Evolutionary conservation across 2,797 vertebrate genomes (phyloP).

Genomic region (Eremophila alpestris): DNA sequence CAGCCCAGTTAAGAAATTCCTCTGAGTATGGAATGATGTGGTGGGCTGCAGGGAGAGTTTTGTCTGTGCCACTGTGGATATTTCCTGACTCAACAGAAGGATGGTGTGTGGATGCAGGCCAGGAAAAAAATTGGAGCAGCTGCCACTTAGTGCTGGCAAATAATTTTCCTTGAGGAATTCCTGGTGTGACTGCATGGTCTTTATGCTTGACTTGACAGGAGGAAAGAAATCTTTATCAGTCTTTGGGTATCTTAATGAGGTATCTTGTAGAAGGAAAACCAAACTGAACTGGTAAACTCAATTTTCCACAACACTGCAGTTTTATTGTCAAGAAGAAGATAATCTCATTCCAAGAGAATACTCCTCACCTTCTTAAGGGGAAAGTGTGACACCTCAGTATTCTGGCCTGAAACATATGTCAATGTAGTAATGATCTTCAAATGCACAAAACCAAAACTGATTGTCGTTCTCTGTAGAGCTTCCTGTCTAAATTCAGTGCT

Average conservation of each 20-base stretch:
- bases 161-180: background rate
- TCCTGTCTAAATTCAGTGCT: background rate
- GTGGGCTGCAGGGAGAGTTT: background rate
- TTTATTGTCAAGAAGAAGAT: background rate
- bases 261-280: background rate
- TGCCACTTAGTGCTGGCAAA: background rate
- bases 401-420: background rate
- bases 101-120: background rate
- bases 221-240: background rate
- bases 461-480: background rate
- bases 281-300: background rate
- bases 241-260: background rate
- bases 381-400: background rate
- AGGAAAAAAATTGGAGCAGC: background rate
- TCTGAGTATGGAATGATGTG: background rate
- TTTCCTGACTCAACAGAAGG: background rate
- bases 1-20: background rate
- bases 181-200: background rate
- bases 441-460: background rate
- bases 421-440: background rate
- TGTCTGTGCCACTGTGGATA: background rate
- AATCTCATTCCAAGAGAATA: background rate
- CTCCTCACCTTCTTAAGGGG: background rate
- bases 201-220: background rate
- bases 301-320: background rate